Conservation (phyloP, 2,888 invertebrate species). For the Strigamia crassipes region DNA sequence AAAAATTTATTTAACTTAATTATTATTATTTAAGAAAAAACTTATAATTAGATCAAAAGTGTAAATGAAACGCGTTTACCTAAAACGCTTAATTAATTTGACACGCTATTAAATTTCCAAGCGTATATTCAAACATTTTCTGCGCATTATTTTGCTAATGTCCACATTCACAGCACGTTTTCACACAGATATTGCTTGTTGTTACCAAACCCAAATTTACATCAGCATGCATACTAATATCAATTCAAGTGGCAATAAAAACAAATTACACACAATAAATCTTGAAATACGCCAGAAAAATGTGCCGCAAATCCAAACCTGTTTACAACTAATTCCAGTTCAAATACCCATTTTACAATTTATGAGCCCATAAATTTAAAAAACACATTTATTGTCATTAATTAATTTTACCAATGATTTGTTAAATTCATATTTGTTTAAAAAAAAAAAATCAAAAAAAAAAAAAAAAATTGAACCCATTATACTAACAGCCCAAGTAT, state of each 20-base stretch:
- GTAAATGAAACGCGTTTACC: neutral
- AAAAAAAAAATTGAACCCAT: no score
- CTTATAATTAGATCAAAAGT: neutral
- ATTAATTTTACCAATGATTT: no score
- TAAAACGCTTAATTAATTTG: neutral
- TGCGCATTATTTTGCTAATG: neutral
- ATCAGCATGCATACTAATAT: slow-evolving; percentile 10
- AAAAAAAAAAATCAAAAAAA: no score
- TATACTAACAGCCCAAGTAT: no score
- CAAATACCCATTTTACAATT: neutral
- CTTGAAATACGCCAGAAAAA: slow-evolving; percentile 1
- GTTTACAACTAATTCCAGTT: neutral
- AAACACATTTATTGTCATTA: no score
- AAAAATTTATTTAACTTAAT: neutral
- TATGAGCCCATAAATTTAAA: no score
- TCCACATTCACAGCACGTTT: slow-evolving; percentile 10
- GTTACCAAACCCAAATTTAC: slow-evolving; percentile 10
- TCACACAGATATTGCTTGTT: slow-evolving; percentile 4
- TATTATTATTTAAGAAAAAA: neutral
- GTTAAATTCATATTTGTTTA: no score
- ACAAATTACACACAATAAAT: slow-evolving; percentile 4
- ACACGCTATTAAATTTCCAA: slow-evolving; percentile 4
- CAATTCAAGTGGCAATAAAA: slow-evolving; percentile 10
- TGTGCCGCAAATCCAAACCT: neutral
- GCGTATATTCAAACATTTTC: slow-evolving; percentile 10